phyloP scores from a whole-genome alignment of 2,888 invertebrate species.

The Seira ritae region DNA sequence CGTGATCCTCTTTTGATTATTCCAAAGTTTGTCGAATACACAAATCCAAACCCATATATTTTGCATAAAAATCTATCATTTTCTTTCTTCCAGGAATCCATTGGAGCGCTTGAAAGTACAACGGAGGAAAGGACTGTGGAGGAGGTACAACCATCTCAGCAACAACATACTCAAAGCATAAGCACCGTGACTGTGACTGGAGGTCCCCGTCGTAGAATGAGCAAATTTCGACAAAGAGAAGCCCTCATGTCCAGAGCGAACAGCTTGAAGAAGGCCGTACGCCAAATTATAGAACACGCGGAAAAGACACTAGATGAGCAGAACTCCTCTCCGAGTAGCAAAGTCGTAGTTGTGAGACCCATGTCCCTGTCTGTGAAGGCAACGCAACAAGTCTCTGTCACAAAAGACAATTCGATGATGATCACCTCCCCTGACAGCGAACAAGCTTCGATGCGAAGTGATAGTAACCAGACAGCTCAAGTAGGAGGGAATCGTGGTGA shows the following conservation, averaged over 20 bases:
- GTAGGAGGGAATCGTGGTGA: no score
- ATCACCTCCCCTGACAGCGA: conserved; percentile 48
- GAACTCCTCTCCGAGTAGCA: conserved; percentile 73
- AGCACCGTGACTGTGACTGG: not conserved
- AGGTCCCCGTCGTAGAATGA: conserved; percentile 61
- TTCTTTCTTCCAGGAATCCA: conserved; percentile 38
- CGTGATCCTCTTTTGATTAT: no score
- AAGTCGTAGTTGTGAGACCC: conserved; percentile 70
- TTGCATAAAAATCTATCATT: no score
- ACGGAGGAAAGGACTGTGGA: conserved; percentile 34
- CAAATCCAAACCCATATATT: no score
- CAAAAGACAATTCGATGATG: conserved; percentile 50
- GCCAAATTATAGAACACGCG: conserved; percentile 87
- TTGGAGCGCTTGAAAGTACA: conserved; percentile 47
- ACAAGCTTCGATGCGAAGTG: conserved; percentile 38
- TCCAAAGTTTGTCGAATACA: no score
- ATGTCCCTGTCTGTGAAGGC: conserved; percentile 65
- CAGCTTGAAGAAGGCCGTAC: conserved; percentile 88
- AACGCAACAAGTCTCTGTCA: conserved; percentile 8
- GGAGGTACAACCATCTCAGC: conserved; percentile 43
- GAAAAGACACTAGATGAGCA: conserved; percentile 83
- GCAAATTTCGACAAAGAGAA: conserved; percentile 76
- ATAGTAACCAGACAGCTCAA: conserved; percentile 60
- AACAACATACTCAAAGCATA: not conserved
- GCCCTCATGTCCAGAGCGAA: conserved; percentile 82